Evolutionary conservation across 2,113 vertebrate species (phyloP).

Genomic region (Vulpes lagopus): DNA sequence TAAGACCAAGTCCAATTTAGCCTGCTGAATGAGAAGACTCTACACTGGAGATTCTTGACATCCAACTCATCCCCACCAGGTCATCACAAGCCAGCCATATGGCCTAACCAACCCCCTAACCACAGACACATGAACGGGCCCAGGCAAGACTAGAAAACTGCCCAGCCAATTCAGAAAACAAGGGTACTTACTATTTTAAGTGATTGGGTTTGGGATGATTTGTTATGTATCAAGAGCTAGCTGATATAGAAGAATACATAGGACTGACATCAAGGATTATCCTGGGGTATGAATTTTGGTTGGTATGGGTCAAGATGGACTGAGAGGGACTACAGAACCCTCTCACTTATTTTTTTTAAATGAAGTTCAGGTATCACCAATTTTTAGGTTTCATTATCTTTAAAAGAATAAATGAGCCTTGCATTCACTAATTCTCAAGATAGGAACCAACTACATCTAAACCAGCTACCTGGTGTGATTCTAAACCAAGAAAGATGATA

Average conservation of each 20-base stretch:
- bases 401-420: neutral
- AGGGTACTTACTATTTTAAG: neutral
- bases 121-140: neutral
- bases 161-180: neutral
- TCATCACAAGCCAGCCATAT: neutral
- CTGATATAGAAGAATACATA: neutral
- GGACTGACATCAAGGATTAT: neutral
- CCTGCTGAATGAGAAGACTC: neutral
- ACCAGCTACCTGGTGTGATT: neutral
- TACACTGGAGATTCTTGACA: neutral
- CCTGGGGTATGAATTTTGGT: neutral
- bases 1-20: neutral
- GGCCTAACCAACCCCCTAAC: neutral
- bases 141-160: neutral
- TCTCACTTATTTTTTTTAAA: neutral
- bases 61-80: neutral
- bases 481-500: neutral
- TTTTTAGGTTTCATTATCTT: constrained; percentile 7
- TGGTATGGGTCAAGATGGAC: neutral
- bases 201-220: neutral
- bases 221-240: neutral
- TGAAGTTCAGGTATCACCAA: neutral
- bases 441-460: neutral
- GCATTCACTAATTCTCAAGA: neutral
- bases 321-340: neutral